Evolutionary conservation across 2,113 vertebrate species (phyloP).

Genomic region (Cricetomys ansorgei): DNA sequence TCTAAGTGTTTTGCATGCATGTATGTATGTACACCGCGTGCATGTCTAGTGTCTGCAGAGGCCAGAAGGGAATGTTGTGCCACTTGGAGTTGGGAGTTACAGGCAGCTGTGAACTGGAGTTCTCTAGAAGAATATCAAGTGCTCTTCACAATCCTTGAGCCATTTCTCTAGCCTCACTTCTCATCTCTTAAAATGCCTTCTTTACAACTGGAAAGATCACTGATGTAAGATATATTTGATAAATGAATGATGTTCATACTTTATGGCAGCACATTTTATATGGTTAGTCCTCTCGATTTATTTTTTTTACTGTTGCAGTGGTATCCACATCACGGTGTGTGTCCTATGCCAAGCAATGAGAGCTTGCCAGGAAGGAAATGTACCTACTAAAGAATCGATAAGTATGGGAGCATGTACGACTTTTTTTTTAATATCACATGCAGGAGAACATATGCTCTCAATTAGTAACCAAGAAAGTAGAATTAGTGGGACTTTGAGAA

Average conservation of each 20-base stretch:
- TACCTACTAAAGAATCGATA: neutral
- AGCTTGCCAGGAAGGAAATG: neutral
- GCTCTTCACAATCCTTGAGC: neutral
- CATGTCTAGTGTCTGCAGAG: neutral
- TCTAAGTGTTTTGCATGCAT: neutral
- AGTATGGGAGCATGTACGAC: neutral
- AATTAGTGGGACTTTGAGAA: neutral
- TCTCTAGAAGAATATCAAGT: neutral
- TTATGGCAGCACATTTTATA: neutral
- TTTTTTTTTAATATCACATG: slow-evolving; percentile 19
- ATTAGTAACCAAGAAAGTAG: neutral
- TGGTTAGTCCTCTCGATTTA: neutral
- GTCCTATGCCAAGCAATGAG: neutral
- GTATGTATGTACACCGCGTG: neutral
- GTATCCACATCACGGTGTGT: neutral
- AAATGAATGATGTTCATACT: neutral
- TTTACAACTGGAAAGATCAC: neutral
- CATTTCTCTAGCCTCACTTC: neutral
- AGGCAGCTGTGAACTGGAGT: neutral
- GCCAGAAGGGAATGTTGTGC: neutral
- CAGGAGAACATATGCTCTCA: neutral
- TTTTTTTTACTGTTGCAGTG: neutral
- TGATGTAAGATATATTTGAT: neutral
- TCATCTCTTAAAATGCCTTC: neutral
- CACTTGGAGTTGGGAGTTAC: neutral